Conservation (phyloP, 2,113 vertebrate species). For the Gasterosteus aculeatus region DNA sequence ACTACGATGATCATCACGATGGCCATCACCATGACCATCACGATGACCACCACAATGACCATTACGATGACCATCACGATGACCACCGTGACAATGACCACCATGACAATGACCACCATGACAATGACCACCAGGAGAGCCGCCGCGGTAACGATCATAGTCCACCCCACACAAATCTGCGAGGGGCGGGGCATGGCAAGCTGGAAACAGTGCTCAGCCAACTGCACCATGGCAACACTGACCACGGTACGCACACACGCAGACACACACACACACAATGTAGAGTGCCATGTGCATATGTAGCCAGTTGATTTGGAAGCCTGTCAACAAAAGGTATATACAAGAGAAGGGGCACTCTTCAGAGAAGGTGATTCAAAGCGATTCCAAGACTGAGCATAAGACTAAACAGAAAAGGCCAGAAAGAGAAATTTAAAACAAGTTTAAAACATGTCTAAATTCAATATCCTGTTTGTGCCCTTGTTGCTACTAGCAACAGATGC, state of each 20-base stretch:
- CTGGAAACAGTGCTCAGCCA: conserved; percentile 77
- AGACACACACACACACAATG: conserved; percentile 1
- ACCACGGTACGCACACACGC: conserved; percentile 61
- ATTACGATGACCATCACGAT: conserved; percentile 4
- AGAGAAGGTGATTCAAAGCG: too few species aligned
- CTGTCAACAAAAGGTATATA: neutral
- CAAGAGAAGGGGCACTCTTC: too few species aligned
- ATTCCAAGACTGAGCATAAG: too few species aligned
- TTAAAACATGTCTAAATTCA: too few species aligned
- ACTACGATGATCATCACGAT: conserved; percentile 23
- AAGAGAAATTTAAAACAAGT: too few species aligned
- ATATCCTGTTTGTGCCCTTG: too few species aligned
- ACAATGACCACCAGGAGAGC: conserved; percentile 5
- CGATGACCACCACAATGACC: conserved; percentile 44
- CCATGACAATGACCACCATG: conserved; percentile 11
- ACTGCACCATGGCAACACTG: conserved; percentile 66
- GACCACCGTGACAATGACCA: conserved; percentile 22
- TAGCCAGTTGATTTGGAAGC: neutral
- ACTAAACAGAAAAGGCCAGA: too few species aligned
- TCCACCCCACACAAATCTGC: conserved; percentile 16
- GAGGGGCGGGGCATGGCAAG: conserved; percentile 60
- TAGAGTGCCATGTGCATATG: too few species aligned
- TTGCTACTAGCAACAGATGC: neutral
- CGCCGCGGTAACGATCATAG: conserved; percentile 7
- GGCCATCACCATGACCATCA: conserved; percentile 41